Base-by-base conservation (phyloP, 2,888 invertebrate species). In the Thymelicus sylvestris region DNA sequence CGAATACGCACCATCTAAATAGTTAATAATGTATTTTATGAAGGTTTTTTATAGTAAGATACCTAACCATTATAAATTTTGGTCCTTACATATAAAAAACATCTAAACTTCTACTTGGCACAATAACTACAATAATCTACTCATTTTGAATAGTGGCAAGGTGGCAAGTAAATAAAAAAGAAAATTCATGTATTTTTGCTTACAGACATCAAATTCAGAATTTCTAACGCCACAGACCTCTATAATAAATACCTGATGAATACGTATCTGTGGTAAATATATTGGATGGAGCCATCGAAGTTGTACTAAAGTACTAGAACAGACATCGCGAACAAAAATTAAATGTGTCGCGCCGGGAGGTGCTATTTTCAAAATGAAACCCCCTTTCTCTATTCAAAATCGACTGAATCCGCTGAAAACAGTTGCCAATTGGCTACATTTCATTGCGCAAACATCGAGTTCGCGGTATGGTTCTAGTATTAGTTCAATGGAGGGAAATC, bases 21-120 rank as follows among this genome's bases (percentile, higher is more conserved):
- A 31, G 2, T 41, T 41, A 41, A 41, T 41, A 41, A 41, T 8
- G 44, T 44, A 12, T 44, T 44, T 44, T 44, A 44, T 1, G 12
- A 44, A 19, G 13, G 15, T 15, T 15, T 50, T 57, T 66, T 12
- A 44, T 10, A 44, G 52, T 50, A 64, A 44, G 47, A 6, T 7
- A 19, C 19, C 19, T 19, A 66, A 61, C 31, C 31, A 41, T 64
- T 50, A 15, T 50, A 65, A 65, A 64, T 55, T 50, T 65, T 65
- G 65, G 65, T 65, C 65, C 39, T 65, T 65, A 52, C 41, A 67
- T 67, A 62, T 41, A 67, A 67, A 67, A 57, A 67, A 67, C 39
- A 24, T 62, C 67, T 67, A 67, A 48, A 62, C 12, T 62, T 44
- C 55, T 67, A 68, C 55, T 73, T 73, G 73, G 73, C 73, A 73